These are phyloP conservation scores for Axis porcinus DNA, from an alignment of 2,113 vertebrate genomes.

Conservation along the genomic window DNA sequence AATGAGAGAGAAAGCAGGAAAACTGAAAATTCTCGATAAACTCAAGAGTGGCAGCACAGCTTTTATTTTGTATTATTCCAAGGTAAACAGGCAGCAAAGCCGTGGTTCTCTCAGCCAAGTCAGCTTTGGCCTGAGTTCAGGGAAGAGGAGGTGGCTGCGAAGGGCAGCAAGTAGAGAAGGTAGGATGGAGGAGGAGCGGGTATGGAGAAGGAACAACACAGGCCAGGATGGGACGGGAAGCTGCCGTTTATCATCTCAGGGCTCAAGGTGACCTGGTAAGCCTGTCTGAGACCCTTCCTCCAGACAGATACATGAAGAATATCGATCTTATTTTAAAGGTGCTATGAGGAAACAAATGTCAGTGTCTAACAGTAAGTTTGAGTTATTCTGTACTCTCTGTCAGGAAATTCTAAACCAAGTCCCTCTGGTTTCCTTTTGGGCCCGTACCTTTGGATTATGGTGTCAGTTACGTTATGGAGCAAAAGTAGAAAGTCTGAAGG, in stretches of 20 bases:
- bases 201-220: accelerated
- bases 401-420: slow-evolving; percentile 57
- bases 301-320: slow-evolving; percentile 15
- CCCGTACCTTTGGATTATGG: not conserved
- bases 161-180: not conserved
- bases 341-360: slow-evolving; percentile 22
- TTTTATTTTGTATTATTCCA: not conserved
- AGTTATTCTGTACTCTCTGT: slow-evolving; percentile 46
- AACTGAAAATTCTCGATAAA: not conserved
- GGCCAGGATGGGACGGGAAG: accelerated
- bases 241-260: not conserved
- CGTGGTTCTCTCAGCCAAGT: not conserved
- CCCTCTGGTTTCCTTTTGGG: slow-evolving; percentile 47
- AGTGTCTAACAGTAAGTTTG: not conserved
- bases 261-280: not conserved
- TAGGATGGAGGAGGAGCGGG: not conserved
- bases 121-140: not conserved
- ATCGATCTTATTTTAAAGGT: slow-evolving; percentile 48
- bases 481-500: slow-evolving; percentile 28
- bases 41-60: not conserved
- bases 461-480: slow-evolving; percentile 45
- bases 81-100: not conserved
- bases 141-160: too few relatives aligned
- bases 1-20: not conserved
- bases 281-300: slow-evolving; percentile 60